Evolutionary conservation across 1,140 invertebrate species (phyloP).

Genomic region (Grapholita molesta): DNA sequence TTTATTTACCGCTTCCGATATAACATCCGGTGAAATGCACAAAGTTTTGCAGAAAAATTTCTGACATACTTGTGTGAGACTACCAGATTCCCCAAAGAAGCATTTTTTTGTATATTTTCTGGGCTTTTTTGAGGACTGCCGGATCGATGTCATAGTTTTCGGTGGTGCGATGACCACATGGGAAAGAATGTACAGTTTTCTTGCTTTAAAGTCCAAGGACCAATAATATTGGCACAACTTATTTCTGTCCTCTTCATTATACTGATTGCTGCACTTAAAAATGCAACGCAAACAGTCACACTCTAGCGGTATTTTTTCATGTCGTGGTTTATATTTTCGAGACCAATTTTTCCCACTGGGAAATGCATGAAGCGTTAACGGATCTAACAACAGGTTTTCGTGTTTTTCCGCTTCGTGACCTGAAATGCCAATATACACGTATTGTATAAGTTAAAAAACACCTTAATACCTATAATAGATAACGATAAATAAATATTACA

Average conservation of each 20-base stretch:
- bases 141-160: neutral
- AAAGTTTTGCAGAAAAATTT: neutral
- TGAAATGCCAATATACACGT: conserved; percentile 9
- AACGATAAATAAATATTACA: too few relatives aligned
- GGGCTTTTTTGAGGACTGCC: neutral
- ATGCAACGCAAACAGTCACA: neutral
- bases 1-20: neutral
- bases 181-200: neutral
- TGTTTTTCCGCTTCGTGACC: neutral
- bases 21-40: neutral
- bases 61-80: neutral
- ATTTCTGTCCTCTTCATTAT: neutral
- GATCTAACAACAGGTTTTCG: neutral
- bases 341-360: neutral
- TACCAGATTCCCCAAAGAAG: neutral
- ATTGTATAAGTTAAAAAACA: neutral
- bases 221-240: neutral
- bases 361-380: neutral
- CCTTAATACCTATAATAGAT: neutral
- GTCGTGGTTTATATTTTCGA: neutral
- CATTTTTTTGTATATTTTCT: neutral
- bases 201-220: neutral
- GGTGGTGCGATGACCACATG: neutral
- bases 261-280: neutral
- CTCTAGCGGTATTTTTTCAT: neutral